Percentiles rank a stretch among this genome's conserved stretches.
Conservation (phyloP, 2,113 vertebrate species). For the Glaucomys volans region DNA sequence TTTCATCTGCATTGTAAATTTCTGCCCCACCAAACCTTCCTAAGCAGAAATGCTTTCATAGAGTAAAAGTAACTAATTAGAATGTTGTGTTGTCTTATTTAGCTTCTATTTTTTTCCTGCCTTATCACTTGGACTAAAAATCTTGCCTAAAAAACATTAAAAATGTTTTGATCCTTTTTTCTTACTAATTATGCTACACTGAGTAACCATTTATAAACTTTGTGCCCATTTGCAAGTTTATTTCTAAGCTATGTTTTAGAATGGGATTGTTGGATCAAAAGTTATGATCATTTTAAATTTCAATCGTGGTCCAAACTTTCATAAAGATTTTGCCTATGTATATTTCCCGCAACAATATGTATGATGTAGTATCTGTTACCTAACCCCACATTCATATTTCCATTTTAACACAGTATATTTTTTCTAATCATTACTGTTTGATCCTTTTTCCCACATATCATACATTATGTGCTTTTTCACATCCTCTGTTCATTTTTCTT, state of each 20-base stretch:
- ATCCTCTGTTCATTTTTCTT: background rate
- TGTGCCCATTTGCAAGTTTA: background rate
- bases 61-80: background rate
- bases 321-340: background rate
- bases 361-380: background rate
- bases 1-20: background rate
- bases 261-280: background rate
- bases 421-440: background rate
- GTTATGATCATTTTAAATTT: background rate
- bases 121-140: background rate
- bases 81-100: background rate
- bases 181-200: background rate
- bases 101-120: background rate
- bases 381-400: background rate
- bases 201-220: background rate
- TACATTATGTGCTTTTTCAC: background rate
- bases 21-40: background rate
- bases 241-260: background rate
- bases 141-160: background rate
- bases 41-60: slow-evolving; percentile 4
- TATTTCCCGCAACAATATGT: background rate
- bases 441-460: slow-evolving; percentile 22
- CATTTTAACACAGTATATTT: background rate
- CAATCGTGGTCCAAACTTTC: background rate
- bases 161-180: background rate